These are phyloP conservation scores for Fregetta grallaria DNA, from an alignment of 2,113 vertebrate species.

Conservation along the genomic window DNA sequence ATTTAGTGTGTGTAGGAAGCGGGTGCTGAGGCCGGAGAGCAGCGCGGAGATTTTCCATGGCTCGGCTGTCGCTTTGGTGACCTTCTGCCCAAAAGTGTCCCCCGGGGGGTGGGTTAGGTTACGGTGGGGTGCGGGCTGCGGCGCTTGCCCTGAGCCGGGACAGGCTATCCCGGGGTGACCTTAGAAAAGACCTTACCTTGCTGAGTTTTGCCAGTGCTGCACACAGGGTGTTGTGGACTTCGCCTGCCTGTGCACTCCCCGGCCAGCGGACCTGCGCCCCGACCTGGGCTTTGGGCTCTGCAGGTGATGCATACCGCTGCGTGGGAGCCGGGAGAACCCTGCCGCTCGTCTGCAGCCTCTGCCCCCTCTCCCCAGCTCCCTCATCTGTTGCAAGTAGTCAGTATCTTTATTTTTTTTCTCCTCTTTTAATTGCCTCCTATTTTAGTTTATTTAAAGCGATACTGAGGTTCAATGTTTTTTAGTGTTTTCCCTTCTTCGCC, in stretches of 20 bases:
- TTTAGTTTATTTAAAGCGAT: neutral
- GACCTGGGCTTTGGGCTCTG: neutral
- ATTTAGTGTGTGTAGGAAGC: neutral
- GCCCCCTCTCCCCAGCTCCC: neutral
- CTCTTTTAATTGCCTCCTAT: neutral
- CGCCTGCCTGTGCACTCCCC: neutral
- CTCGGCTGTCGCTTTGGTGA: fast-evolving
- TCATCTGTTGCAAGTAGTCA: neutral
- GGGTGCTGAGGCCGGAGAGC: neutral
- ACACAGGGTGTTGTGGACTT: fast-evolving
- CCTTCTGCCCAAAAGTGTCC: neutral
- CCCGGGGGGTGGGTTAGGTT: neutral
- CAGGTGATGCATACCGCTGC: too few species aligned
- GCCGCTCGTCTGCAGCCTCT: neutral
- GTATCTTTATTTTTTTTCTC: too few species aligned
- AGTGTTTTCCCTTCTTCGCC: neutral
- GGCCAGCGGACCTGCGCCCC: neutral
- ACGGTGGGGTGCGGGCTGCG: neutral
- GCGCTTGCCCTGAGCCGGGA: neutral
- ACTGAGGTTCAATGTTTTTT: neutral
- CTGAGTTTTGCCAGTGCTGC: neutral
- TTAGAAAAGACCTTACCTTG: neutral
- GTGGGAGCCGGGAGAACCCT: neutral
- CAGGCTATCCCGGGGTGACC: fast-evolving
- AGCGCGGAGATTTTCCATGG: fast-evolving